Evolutionary conservation across 2,113 vertebrate genomes (phyloP).

Genomic region (Pseudorasbora parva): DNA sequence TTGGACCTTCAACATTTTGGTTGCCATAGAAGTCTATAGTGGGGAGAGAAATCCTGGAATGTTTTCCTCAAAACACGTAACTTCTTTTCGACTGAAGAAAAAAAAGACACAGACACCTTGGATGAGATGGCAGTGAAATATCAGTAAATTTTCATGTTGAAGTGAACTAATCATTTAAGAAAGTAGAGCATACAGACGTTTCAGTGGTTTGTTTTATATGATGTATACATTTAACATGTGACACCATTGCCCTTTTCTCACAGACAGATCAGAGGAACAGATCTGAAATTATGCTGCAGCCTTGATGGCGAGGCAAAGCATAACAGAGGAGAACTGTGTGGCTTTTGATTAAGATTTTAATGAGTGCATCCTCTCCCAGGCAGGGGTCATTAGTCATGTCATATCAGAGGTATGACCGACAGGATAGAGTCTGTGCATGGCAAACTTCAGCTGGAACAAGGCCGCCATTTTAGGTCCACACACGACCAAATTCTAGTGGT

Average conservation of each 20-base stretch:
- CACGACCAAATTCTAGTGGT: slow-evolving; percentile 60
- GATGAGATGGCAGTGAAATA: no score
- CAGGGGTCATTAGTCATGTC: slow-evolving; percentile 75
- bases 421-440: slow-evolving; percentile 60
- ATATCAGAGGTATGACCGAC: slow-evolving; percentile 51
- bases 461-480: slow-evolving; percentile 64
- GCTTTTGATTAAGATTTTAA: slow-evolving; percentile 61
- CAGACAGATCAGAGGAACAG: slow-evolving; percentile 60
- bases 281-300: slow-evolving; percentile 47
- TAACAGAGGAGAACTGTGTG: slow-evolving; percentile 49
- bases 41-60: no score
- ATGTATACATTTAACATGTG: slow-evolving; percentile 21
- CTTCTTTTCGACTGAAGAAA: no score
- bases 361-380: slow-evolving; percentile 62
- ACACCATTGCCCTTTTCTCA: slow-evolving; percentile 61
- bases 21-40: no score
- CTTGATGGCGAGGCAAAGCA: slow-evolving; percentile 27
- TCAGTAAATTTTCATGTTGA: no score
- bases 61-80: no score
- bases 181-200: slow-evolving; percentile 21
- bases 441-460: slow-evolving; percentile 72
- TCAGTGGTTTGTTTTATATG: slow-evolving; percentile 3
- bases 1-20: no score
- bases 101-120: no score
- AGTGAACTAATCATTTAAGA: background rate